Evolutionary conservation across 2,888 invertebrate species (phyloP), one percentile per base, ranked within the genome.

Genomic region (Folsomia candida): DNA sequence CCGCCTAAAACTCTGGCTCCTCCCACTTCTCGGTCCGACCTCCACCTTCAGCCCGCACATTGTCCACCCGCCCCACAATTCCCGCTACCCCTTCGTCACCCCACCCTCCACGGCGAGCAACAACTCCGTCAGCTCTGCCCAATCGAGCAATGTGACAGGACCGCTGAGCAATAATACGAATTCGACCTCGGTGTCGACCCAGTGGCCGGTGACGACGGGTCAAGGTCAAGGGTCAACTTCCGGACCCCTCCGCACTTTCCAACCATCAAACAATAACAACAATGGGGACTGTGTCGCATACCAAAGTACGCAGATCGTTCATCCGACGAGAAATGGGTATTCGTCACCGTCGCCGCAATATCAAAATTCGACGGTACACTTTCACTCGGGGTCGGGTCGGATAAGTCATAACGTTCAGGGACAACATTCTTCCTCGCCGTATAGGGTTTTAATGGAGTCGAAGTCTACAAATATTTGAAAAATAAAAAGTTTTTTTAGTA

Each of bases 1-100:
- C 81, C 89, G 95, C 11, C 84, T 93, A 65, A 87, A 88, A 77
- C 87, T 89, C 59, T 91, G 91, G 91, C 83, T 82, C 67, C 25
- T 69, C 3, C 64, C 68, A 2, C 47, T 69, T 51, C 54, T 37
- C 37, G 37, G 37, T 37, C 37, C 37, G 14, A 37, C 4, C 14
- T 37, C 37, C 37, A 37, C 4, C 37, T 37, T 37, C 37, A 51
- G 51, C 28, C n/a, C 11, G n/a, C 67, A 28, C 58, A 37, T 51
- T 28, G n/a, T n/a, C n/a, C n/a, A n/a, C n/a, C 37, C 37, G 6
- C 6, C 6, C 37, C 14, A 47, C 9, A 59, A 37, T 37, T 14
- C 37, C 6, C 47, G 62, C 58, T 68, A 69, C 64, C 62, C 70
- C 47, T 67, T 69, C 70, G n/a, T n/a, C n/a, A 29, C 62, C 18